Conservation (phyloP, 2,888 invertebrate species). For the Agrochola lota region DNA sequence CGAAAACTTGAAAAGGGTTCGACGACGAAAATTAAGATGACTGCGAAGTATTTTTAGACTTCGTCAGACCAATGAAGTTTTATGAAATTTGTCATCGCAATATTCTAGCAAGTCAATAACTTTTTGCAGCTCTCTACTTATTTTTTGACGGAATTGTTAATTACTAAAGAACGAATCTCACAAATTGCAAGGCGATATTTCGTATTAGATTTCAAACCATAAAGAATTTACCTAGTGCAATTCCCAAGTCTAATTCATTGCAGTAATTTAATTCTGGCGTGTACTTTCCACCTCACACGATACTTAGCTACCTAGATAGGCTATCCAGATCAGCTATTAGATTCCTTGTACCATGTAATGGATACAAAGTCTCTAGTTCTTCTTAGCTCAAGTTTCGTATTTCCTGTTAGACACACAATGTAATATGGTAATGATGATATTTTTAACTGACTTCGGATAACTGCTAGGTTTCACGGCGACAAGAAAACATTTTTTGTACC, state of each 20-base stretch:
- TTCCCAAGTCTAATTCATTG: constrained; percentile 31
- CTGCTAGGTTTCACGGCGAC: not conserved
- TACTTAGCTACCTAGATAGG: constrained; percentile 7
- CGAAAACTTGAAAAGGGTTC: constrained; percentile 35
- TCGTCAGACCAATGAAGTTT: constrained; percentile 8
- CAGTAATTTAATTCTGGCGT: constrained; percentile 49
- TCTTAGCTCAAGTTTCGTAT: constrained; percentile 54
- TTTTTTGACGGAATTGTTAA: not conserved
- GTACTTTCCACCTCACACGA: constrained; percentile 26
- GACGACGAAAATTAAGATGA: constrained; percentile 41
- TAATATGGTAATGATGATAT: constrained; percentile 19
- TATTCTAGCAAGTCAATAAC: not conserved
- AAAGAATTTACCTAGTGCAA: constrained; percentile 10
- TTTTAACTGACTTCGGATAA: not conserved
- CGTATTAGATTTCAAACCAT: not conserved
- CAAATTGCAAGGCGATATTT: not conserved
- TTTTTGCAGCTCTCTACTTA: not conserved
- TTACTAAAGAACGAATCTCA: constrained; percentile 1
- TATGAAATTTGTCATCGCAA: constrained; percentile 6
- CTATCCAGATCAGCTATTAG: constrained; percentile 23
- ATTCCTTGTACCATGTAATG: constrained; percentile 59
- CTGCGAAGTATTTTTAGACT: constrained; percentile 18
- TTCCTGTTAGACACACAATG: constrained; percentile 48
- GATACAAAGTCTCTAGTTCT: constrained; percentile 56
- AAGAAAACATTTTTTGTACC: not conserved